Conservation (phyloP, 2,113 vertebrate species). For the Uria aalge region DNA sequence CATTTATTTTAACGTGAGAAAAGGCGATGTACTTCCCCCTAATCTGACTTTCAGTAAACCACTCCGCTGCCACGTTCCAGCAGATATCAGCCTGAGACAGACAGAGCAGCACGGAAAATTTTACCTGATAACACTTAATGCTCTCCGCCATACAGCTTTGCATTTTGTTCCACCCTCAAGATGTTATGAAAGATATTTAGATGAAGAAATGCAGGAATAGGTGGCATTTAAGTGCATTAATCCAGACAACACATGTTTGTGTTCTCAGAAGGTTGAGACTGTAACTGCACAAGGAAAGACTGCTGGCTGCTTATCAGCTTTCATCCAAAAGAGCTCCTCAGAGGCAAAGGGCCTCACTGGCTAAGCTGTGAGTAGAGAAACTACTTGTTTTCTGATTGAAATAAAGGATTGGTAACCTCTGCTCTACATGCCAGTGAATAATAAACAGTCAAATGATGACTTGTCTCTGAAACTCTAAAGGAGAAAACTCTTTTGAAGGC, state of each 20-base stretch:
- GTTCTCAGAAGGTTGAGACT: no score
- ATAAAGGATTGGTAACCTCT: background rate
- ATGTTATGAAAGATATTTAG: background rate
- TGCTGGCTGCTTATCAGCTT: background rate
- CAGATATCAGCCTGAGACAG: background rate
- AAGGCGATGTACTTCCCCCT: background rate
- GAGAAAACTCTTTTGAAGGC: background rate
- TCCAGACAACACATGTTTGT: fast-evolving
- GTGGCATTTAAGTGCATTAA: background rate
- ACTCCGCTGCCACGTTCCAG: background rate
- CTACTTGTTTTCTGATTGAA: background rate
- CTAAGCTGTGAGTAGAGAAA: background rate
- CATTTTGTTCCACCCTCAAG: background rate
- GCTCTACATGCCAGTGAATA: background rate
- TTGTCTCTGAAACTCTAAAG: background rate
- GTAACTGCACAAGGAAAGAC: background rate
- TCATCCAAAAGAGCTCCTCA: background rate
- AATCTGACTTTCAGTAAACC: background rate
- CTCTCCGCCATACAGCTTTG: background rate
- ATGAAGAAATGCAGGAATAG: background rate
- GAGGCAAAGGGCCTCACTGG: background rate
- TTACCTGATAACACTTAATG: background rate
- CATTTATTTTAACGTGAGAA: background rate
- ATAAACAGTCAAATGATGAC: background rate
- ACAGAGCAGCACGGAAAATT: background rate